Evolutionary conservation across 2,797 vertebrate genomes (phyloP), one percentile per base, ranked within the genome.

Genomic region (Myotis planiceps): DNA sequence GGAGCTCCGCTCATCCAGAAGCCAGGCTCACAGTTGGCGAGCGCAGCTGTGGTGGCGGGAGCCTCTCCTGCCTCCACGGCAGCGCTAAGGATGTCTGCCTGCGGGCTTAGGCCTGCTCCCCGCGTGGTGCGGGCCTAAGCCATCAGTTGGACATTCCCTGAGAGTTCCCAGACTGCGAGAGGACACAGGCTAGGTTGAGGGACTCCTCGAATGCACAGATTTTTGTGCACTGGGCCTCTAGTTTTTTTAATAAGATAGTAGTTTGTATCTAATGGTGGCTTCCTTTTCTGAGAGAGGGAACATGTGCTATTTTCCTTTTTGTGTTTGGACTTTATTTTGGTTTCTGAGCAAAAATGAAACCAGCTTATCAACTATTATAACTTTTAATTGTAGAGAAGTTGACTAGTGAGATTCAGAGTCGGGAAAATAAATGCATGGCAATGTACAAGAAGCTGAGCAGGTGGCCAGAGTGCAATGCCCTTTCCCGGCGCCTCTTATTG

Each of bases 351-450:
- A 65, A 90, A 65, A 75, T 65, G 37, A 95, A 83, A 81, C 32
- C 49, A 51, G 78, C 60, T 96, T 78, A 97, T 21, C 81, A 92
- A 78, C 55, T 85, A 49, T 68, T 78, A 19, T 2, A 96, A 87
- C 91, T 97, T 94, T 95, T 86, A 55, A 66, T 97, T 97, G 58
- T 98, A 99, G 99, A 99, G 97, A 99, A 99, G 97, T 98, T 99
- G 98, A 99, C 99, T 69, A 99, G 99, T 37, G 99, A 99, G 98
- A 99, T 99, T 89, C 99, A 99, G 98, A 99, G 99, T 98, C 98
- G 99, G 45, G 99, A 99, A 97, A 99, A 98, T 97, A 99, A 99
- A 96, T 99, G 99, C 95, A 99, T 99, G 99, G 98, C 99, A 89
- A 99, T 99, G 97, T 99, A 99, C 98, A 99, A 98, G 98, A 99